Percentiles rank a stretch among this genome's conserved stretches.
Conservation (phyloP, 2,888 invertebrate species). For the Anoncus sp. region DNA sequence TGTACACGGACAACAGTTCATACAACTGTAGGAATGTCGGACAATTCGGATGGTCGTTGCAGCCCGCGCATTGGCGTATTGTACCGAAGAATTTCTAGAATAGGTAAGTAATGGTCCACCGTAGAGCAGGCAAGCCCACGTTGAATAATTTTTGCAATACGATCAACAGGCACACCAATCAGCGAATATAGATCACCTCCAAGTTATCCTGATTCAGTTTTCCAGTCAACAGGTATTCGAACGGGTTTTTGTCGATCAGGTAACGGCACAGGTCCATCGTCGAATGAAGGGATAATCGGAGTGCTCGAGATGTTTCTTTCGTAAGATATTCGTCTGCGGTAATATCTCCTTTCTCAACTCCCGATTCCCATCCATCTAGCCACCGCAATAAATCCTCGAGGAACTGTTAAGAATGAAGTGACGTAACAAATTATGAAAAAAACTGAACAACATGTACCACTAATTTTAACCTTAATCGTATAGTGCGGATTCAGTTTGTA, state of each 20-base stretch:
- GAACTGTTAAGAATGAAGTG: conserved; percentile 7
- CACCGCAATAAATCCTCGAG: conserved; percentile 7
- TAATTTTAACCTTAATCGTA: background rate
- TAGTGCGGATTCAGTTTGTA: background rate
- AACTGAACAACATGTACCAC: background rate
- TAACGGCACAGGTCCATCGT: conserved; percentile 47
- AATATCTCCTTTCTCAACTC: conserved; percentile 13
- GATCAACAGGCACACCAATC: background rate
- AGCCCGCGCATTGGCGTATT: conserved; percentile 42
- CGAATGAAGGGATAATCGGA: conserved; percentile 40
- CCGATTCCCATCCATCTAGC: conserved; percentile 14
- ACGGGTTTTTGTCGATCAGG: conserved; percentile 42
- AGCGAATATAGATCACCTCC: conserved; percentile 50
- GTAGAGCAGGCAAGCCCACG: no score
- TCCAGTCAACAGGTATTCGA: conserved; percentile 44
- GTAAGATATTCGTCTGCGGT: conserved; percentile 30
- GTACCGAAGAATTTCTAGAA: conserved; percentile 53
- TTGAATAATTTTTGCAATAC: background rate
- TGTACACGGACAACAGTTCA: conserved; percentile 57
- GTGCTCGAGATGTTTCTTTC: conserved; percentile 18
- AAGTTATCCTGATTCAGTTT: conserved; percentile 63
- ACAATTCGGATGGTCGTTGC: conserved; percentile 50
- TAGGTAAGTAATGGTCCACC: background rate
- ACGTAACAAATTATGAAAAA: conserved; percentile 2
- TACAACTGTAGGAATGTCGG: conserved; percentile 65